Base-by-base conservation (phyloP, 1,140 invertebrate species). In the Coenobita brevimanus region DNA sequence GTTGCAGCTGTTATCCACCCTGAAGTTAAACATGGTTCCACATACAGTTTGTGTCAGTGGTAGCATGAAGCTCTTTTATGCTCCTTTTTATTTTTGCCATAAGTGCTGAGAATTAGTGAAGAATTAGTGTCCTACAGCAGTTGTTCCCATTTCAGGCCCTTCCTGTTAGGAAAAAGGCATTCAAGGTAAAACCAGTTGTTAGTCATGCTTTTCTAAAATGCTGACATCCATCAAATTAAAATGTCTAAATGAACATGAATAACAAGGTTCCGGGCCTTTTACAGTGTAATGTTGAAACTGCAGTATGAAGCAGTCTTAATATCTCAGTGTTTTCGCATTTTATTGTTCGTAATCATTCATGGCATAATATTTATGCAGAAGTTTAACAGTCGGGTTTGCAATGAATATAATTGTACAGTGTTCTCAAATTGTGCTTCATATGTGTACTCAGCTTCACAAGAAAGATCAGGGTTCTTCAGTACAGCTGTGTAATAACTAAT, bases 131-230 rank as follows among this genome's bases (percentile, higher is more conserved):
- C 82, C 82, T 85, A 85, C 67, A 85, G 82, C 73, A 78, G 73
- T 85, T 85, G 71, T 85, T 85, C 82, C 82, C 82, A 85, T 85
- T 85, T 85, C 82, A 85, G 82, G 82, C 82, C 71, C 82, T 85
- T 85, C 82, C 82, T 85, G 82, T 85, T 85, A 85, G 82, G 82
- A 85, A 85, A 85, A 85, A 85, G 82, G 76, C 82, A 78, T 85
- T 76, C 73, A 69, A 85, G 82, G 82, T 85, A 85, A 85, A 82
- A 82, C 38, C 82, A 50, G 60, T 85, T 85, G 71, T 78, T 38
- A 85, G 82, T 85, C 71, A 43, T 43, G 82, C 82, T 85, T 69
- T 76, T 71, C 71, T 76, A 85, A 85, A 85, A 60, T 85, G 82
- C 82, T 85, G 38, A 73, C 8, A 62, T 84, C 73, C 46, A 84